Conservation (phyloP, 2,888 invertebrate species). For the Nyleta sp. region DNA sequence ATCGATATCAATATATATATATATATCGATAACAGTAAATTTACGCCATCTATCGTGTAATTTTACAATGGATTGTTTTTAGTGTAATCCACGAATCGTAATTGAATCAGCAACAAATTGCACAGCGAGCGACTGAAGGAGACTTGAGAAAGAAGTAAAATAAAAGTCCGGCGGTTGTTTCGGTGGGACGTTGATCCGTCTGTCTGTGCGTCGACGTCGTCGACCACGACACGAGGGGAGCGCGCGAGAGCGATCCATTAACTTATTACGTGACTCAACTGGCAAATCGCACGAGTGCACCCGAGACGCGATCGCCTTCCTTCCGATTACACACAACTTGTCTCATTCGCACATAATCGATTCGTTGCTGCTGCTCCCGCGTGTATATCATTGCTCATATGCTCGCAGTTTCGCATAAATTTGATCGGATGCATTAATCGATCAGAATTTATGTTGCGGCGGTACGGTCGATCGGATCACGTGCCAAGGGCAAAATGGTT, state of each 20-base stretch:
- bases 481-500: no score
- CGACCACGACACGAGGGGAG: conserved; percentile 44
- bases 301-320: conserved; percentile 63
- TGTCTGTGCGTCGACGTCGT: conserved; percentile 41
- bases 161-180: conserved; percentile 22
- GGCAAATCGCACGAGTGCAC: conserved; percentile 60
- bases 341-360: conserved; percentile 65
- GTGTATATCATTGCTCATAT: conserved; percentile 51
- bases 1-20: no score
- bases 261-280: conserved; percentile 67
- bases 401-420: conserved; percentile 32
- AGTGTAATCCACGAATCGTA: no score
- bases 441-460: conserved; percentile 37
- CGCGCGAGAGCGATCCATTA: conserved; percentile 58
- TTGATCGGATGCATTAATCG: conserved; percentile 34
- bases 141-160: no score
- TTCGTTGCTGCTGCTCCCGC: conserved; percentile 44
- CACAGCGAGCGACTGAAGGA: no score
- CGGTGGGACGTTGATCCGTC: conserved; percentile 51
- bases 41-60: no score
- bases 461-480: no score
- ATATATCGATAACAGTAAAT: no score
- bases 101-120: no score
- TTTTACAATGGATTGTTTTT: no score
- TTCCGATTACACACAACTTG: conserved; percentile 65